Base-by-base conservation (phyloP, 2,888 invertebrate species). In the Cheilosia vernalis region DNA sequence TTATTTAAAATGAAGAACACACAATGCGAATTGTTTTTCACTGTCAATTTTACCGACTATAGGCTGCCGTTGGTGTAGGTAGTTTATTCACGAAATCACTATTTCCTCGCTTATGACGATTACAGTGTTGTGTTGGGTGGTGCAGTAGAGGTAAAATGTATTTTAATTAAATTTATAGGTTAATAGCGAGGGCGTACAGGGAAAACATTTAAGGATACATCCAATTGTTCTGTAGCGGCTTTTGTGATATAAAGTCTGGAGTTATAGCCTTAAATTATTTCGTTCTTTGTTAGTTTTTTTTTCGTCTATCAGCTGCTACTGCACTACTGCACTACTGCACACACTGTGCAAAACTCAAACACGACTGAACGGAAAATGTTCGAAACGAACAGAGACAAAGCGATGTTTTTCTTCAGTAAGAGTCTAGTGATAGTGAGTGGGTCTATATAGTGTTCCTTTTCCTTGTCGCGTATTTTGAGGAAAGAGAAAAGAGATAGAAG, bases 311-410 rank as follows among this genome's bases (percentile, higher is more conserved):
- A 77, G 79, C 87, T 77, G 87, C 51, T 81, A 69, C 63, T 73
- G 74, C 84, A 61, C 51, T 81, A 69, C 63, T 73, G 74, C 84
- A 61, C 80, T 77, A 70, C 67, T 86, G 74, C 88, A 87, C 85
- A 24, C 87, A 87, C 85, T 73, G 80, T 85, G 61, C 78, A 81
- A 79, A 77, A 86, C 87, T 87, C 83, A 86, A 87, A 79, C 87
- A 88, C 13, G 37, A 37, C 86, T 85, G 51, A 85, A 66, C 63
- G 13, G 74, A 80, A 74, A 84, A 40, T 72, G 73, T 77, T 70
- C 40, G 33, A 42, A 60, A 53, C 21, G 44, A 78, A 79, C 19
- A 69, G 79, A 69, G 69, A 80, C 42, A 24, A 56, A 51, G 51
- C 19, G 69, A 53, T 82, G n/a, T 64, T 51, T 64, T 53, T 19